Conservation (phyloP, 2,888 invertebrate species). For the Tiliacea aurago region DNA sequence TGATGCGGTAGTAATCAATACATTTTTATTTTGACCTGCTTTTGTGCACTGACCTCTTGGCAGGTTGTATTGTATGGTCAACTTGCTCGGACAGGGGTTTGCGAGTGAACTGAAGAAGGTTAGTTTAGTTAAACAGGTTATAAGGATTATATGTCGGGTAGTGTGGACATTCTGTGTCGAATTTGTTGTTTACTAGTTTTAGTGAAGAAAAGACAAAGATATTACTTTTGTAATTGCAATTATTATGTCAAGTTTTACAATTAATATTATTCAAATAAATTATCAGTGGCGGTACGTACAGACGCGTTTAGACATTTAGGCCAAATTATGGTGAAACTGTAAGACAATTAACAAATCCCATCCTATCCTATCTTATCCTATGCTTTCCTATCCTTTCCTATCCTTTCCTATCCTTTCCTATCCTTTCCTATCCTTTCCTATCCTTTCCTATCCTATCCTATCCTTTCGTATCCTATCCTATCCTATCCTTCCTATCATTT, state of each 20-base stretch:
- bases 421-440: too few relatives aligned
- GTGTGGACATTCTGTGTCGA: too few relatives aligned
- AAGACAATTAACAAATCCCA: background rate
- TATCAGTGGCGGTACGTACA: too few relatives aligned
- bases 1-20: conserved; percentile 80
- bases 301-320: too few relatives aligned
- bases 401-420: too few relatives aligned
- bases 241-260: background rate
- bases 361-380: too few relatives aligned
- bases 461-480: too few relatives aligned
- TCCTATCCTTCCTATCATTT: too few relatives aligned
- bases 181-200: conserved; percentile 19
- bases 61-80: conserved; percentile 82
- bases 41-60: conserved; percentile 82
- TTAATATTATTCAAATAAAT: background rate
- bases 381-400: too few relatives aligned
- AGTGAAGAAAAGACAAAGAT: too few relatives aligned
- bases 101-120: conserved; percentile 54
- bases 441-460: too few relatives aligned
- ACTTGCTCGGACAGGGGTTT: conserved; percentile 65
- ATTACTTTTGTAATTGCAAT: background rate
- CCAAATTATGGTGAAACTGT: background rate
- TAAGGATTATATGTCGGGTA: background rate
- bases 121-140: conserved; percentile 45
- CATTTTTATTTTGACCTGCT: conserved; percentile 69